These are phyloP conservation scores for Euphonia xanthogaster DNA, from an alignment of 2,797 vertebrate species.

Conservation along the genomic window DNA sequence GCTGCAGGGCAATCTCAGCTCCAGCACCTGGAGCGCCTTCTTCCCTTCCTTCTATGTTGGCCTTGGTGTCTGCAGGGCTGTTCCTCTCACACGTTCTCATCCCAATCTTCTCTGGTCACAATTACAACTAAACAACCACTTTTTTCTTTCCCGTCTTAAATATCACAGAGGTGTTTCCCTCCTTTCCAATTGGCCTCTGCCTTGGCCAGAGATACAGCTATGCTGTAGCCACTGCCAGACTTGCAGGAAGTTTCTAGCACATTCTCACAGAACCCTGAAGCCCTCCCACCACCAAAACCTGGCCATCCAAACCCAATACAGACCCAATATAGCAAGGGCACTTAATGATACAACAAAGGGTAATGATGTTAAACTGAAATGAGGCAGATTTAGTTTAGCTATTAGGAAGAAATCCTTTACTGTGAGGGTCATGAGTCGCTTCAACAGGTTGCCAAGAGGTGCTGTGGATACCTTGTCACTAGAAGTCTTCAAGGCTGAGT, in stretches of 20 bases:
- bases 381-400: neutral
- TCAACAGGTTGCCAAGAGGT: neutral
- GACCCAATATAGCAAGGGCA: too few species aligned
- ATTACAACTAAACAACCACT: neutral
- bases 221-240: neutral
- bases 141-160: neutral
- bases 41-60: neutral
- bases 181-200: neutral
- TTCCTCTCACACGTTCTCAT: neutral
- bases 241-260: neutral
- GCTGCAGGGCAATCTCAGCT: neutral
- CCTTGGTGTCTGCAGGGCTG: neutral
- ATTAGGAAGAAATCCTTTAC: neutral
- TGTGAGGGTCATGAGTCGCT: too few species aligned
- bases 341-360: rapidly evolving
- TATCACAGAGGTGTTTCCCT: neutral
- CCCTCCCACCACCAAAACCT: neutral
- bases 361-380: neutral
- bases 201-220: neutral
- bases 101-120: neutral
- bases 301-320: neutral
- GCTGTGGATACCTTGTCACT: neutral
- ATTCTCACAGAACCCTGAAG: neutral
- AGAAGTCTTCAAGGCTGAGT: neutral
- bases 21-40: neutral